phyloP scores from a whole-genome alignment of 2,888 invertebrate genomes.

The Nomada flava region DNA sequence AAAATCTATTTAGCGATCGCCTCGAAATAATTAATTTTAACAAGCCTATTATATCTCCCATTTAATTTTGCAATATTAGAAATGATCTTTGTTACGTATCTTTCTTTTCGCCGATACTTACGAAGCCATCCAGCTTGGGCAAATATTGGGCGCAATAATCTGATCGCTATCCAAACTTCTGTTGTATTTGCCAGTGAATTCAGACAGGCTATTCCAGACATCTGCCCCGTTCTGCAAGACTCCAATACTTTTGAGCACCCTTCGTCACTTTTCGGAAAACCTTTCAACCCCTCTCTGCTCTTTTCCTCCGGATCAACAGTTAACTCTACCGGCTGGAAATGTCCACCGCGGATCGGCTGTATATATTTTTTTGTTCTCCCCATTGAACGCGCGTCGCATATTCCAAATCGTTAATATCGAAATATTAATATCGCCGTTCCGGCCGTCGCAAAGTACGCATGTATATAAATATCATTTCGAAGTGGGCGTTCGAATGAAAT shows the following conservation, averaged over 20 bases:
- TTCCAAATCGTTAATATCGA: slow-evolving; percentile 33
- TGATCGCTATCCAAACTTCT: slow-evolving; percentile 54
- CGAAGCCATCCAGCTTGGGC: background rate
- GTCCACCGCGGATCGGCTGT: background rate
- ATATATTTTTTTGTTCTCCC: background rate
- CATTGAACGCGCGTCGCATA: background rate
- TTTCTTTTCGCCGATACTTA: background rate
- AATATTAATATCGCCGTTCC: slow-evolving; percentile 42
- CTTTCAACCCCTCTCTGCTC: slow-evolving; percentile 33
- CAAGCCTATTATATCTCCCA: background rate
- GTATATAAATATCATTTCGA: slow-evolving; percentile 46
- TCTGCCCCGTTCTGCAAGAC: slow-evolving; percentile 51
- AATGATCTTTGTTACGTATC: background rate
- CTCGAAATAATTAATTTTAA: background rate
- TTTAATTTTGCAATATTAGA: background rate
- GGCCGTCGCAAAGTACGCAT: slow-evolving; percentile 18
- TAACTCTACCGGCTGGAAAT: slow-evolving; percentile 21
- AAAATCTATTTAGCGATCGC: too few species aligned
- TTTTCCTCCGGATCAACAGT: slow-evolving; percentile 9
- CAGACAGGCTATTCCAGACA: slow-evolving; percentile 10
- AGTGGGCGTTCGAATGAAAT: slow-evolving; percentile 23
- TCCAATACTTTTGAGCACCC: slow-evolving; percentile 47
- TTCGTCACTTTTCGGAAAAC: slow-evolving; percentile 41
- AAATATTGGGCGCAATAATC: slow-evolving; percentile 44
- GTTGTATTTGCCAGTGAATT: background rate